Evolutionary conservation across 2,113 vertebrate species (phyloP).

Genomic region (Delphinus delphis): DNA sequence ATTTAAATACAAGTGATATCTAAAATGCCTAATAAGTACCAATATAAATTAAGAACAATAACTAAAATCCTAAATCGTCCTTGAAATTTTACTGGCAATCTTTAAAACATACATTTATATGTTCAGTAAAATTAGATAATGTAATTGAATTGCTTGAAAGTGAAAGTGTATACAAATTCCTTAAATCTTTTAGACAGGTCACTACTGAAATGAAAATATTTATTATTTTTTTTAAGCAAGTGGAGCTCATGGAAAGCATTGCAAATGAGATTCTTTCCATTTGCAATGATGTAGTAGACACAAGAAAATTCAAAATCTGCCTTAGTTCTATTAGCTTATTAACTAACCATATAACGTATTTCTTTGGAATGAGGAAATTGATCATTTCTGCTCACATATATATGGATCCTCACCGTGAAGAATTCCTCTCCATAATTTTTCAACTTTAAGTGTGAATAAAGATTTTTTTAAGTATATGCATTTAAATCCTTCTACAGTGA

Average conservation of each 20-base stretch:
- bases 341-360: not conserved
- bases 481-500: not conserved
- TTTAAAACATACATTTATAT: not conserved
- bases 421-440: not conserved
- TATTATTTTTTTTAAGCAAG: not conserved
- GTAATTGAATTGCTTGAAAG: not conserved
- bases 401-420: not conserved
- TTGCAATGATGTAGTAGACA: not conserved
- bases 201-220: not conserved
- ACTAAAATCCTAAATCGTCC: not conserved
- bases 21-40: not conserved
- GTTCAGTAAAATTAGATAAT: not conserved
- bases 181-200: not conserved
- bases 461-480: not conserved
- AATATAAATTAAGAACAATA: not conserved
- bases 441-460: not conserved
- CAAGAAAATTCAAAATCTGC: not conserved
- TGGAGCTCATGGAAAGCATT: not conserved
- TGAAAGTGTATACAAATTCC: not conserved
- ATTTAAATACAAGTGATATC: not conserved
- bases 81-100: not conserved
- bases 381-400: not conserved
- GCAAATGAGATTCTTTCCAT: not conserved
- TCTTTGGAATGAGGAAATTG: not conserved
- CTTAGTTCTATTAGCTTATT: not conserved